Evolutionary conservation across 2,888 invertebrate genomes (phyloP), one percentile per base, ranked within the genome.

Genomic region (Ophraella communa): DNA sequence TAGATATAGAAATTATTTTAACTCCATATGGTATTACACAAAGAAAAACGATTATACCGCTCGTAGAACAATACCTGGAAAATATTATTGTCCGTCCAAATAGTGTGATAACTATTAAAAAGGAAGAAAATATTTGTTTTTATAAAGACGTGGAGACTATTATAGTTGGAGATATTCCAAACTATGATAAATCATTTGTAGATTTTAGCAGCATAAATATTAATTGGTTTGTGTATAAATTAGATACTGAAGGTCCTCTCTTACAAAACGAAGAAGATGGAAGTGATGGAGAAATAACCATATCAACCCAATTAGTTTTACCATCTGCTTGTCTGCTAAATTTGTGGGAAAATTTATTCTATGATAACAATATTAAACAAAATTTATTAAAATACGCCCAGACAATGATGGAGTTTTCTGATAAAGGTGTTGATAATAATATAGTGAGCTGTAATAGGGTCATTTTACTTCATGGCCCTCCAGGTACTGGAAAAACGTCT

Each of bases 401-500:
- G 74, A 93, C 96, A 0, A 91, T 96, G 7, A 85, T 98, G 79
- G 84, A 91, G 66, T 94, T 97, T 78, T 91, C 96, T 0, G 91
- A 94, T 70, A 87, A 86, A 68, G 87, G 88, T 23, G 92, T 98
- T 0, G 89, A 98, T 80, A 84, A 87, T 0, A 92, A 93, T 76
- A 86, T 98, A 33, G 90, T 98, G 62, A 89, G 89, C 44, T 96
- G 95, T 84, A 98, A 98, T 81, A 89, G 94, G 77, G 91, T 98
- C 3, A 84, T 96, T 24, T 82, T 96, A 27, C 82, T 96, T 2
- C 95, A 92, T 81, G 96, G 96, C 1, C 95, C 95, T 67, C 91
- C 94, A 67, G 92, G 93, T 75, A 95, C 95, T 14, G 99, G 98
- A 0, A 99, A 99, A 83, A 99, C 98, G 0, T 95, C 96, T 52